These are phyloP conservation scores for Eurytoma californica DNA, from an alignment of 2,888 invertebrate genomes.

Conservation along the genomic window DNA sequence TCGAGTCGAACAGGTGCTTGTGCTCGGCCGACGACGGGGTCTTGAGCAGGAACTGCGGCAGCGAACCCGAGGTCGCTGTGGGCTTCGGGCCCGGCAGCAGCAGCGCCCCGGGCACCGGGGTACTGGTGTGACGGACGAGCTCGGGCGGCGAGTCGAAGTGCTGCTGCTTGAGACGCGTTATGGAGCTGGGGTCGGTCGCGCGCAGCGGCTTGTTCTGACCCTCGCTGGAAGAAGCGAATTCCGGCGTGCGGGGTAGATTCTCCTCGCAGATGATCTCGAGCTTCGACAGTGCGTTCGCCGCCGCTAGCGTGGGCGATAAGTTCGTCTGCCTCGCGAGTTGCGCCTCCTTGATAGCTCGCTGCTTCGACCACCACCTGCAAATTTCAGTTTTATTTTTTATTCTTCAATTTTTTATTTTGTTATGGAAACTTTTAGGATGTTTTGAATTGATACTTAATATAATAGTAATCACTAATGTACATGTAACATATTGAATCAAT, in stretches of 20 bases:
- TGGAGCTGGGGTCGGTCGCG: conserved; percentile 6
- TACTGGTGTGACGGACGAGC: conserved; percentile 47
- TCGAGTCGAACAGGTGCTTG: conserved; percentile 23
- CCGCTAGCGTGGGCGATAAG: background rate
- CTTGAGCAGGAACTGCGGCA: conserved; percentile 40
- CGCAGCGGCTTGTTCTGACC: conserved; percentile 10
- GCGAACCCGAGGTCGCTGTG: background rate
- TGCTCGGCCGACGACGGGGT: conserved; percentile 45
- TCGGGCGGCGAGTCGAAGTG: conserved; percentile 49
- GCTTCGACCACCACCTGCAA: background rate
- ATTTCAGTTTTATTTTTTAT: background rate
- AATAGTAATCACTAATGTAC: too few relatives aligned
- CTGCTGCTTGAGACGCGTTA: conserved; percentile 19
- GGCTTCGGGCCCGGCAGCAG: conserved; percentile 14
- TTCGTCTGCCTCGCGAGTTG: background rate
- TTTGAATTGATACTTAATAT: too few relatives aligned
- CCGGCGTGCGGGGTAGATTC: conserved; percentile 31
- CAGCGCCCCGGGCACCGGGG: conserved; percentile 36
- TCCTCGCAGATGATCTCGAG: background rate
- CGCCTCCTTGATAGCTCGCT: background rate
- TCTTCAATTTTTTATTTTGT: background rate
- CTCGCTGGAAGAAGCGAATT: background rate
- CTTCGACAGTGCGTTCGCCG: background rate
- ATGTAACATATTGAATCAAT: too few relatives aligned
- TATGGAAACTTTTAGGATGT: too few relatives aligned